Base-by-base conservation (phyloP, 2,797 vertebrate genomes). In the Parambassis ranga region DNA sequence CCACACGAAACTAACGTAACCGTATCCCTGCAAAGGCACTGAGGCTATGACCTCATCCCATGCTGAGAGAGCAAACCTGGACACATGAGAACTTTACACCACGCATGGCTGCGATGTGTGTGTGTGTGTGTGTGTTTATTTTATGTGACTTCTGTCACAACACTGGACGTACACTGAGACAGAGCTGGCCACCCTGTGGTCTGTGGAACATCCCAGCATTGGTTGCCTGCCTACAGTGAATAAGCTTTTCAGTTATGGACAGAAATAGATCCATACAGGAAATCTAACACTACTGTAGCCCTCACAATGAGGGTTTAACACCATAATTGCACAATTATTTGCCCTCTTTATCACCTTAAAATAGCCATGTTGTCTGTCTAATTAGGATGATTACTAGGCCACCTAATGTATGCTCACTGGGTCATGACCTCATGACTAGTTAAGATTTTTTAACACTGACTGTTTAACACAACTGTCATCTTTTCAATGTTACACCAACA, bases 31-130 rank as follows among this genome's bases (percentile, higher is more conserved):
- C 79, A 48, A 46, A 70, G 75, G 51, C 50, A 74, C 51, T 10
- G 11, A 59, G 57, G 60, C 80, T 67, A 70, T 87, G 84, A 88
- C 70, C 81, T 87, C 84, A 87, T 71, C 64, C 63, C 0, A 28
- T 69, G 71, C 62, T 7, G 27, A 44, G 28, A 68, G 76, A 80
- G 38, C 36, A 44, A 73, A 80, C 83, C 78, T 83, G 80, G 73
- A 84, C 65, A 84, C 74, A 77, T 53, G 75, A 79, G 57, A 81
- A 24, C 72, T 57, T 70, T 76, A 82, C 38, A 77, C 58, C 62
- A 80, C 4, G 23, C 69, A 71, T 68, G 64, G 69, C 70, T 72
- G 63, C 60, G 41, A 13, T 28, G 11, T 20, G 37, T 33, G 56
- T 49, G 52, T 47, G 23, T 16, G 13, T 8, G 6, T 49, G 11